Conservation (phyloP, 1,140 invertebrate species). For the Aplysia californica region DNA sequence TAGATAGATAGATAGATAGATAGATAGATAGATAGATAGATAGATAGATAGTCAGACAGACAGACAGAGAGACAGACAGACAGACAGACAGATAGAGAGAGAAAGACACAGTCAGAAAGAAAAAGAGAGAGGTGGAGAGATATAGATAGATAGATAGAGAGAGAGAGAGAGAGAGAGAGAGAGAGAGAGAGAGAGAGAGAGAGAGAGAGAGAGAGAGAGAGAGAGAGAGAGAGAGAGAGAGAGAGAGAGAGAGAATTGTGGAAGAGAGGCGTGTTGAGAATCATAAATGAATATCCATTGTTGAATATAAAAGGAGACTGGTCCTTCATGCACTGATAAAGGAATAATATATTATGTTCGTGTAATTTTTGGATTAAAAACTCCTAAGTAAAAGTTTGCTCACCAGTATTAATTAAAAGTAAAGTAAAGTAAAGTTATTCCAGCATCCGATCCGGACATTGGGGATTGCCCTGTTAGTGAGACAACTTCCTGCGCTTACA, state of each 20-base stretch:
- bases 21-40: neutral
- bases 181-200: neutral
- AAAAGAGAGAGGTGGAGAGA: neutral
- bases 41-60: neutral
- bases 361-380: neutral
- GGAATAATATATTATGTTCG: neutral
- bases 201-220: constrained; percentile 9
- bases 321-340: neutral
- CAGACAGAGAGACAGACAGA: neutral
- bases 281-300: neutral
- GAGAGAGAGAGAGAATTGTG: neutral
- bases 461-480: too few species aligned
- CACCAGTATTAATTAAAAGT: too few species aligned
- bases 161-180: neutral
- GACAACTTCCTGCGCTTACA: too few species aligned
- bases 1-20: neutral
- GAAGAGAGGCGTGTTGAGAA: neutral
- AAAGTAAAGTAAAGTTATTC: too few species aligned
- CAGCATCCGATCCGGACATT: too few species aligned
- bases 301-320: neutral
- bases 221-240: constrained; percentile 8
- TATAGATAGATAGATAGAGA: neutral
- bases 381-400: too few species aligned
- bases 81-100: neutral
- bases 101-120: neutral